Percentiles rank a stretch among this genome's conserved stretches.
Evolutionary conservation across 2,797 vertebrate species (phyloP).

Genomic region (Botia almorhae): DNA sequence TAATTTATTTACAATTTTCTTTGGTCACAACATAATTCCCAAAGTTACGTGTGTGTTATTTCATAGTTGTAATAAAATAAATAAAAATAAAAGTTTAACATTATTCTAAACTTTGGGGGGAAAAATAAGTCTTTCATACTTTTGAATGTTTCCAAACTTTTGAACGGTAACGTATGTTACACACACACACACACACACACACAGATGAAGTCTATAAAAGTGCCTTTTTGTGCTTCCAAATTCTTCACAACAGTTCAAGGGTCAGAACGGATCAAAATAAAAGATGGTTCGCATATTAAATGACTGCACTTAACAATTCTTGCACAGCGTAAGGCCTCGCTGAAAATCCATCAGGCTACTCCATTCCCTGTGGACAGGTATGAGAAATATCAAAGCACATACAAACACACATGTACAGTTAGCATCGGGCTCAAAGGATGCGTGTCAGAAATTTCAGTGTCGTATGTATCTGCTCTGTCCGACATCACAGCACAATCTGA

Average conservation of each 20-base stretch:
- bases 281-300: constrained; percentile 24
- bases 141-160: too few relatives aligned
- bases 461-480: background rate
- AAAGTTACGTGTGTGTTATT: too few relatives aligned
- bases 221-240: constrained; percentile 65
- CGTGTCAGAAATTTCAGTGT: constrained; percentile 3
- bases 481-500: background rate
- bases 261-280: background rate
- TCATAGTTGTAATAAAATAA: too few relatives aligned
- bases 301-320: constrained; percentile 42
- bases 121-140: too few relatives aligned
- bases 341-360: constrained; percentile 49
- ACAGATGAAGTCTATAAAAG: constrained; percentile 58
- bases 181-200: constrained; percentile 6
- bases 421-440: constrained; percentile 34
- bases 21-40: too few relatives aligned
- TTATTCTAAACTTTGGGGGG: too few relatives aligned
- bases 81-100: too few relatives aligned
- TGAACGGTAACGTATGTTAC: background rate
- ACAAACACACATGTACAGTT: constrained; percentile 25
- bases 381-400: constrained; percentile 33
- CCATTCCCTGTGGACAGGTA: constrained; percentile 26
- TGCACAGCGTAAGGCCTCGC: constrained; percentile 58
- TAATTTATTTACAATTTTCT: too few relatives aligned
- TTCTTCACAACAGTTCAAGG: constrained; percentile 33